Percentiles rank a stretch among this genome's conserved stretches.
These are phyloP conservation scores for Corythornis madagascariensis DNA, from an alignment of 2,113 vertebrate genomes.

Conservation along the genomic window DNA sequence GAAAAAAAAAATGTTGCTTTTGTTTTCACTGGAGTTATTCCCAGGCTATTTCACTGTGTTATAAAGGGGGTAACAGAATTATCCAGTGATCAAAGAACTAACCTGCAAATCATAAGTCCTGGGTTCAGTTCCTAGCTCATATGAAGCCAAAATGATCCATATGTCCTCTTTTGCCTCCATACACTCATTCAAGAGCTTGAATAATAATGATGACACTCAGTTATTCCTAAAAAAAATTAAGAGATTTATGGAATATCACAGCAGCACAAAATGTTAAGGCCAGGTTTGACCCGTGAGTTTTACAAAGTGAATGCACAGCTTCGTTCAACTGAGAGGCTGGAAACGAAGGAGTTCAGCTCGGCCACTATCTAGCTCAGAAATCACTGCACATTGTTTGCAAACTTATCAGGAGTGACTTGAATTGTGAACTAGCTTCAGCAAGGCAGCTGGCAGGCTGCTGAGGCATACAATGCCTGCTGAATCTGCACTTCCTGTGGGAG, in stretches of 20 bases:
- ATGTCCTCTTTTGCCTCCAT: not conserved
- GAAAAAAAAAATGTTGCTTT: not conserved
- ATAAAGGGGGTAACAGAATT: not conserved
- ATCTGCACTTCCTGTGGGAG: slow-evolving; percentile 62
- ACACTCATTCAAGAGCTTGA: not conserved
- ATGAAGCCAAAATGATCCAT: not conserved
- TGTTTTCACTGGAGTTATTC: slow-evolving; percentile 36
- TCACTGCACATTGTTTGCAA: slow-evolving; percentile 56
- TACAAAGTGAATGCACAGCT: not conserved
- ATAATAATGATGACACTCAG: not conserved
- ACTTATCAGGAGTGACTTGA: slow-evolving; percentile 50
- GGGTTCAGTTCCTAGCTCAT: slow-evolving; percentile 11
- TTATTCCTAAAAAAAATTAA: not conserved
- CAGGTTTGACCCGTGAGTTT: not conserved
- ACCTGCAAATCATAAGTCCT: slow-evolving; percentile 34
- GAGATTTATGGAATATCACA: not conserved
- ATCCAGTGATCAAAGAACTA: not conserved
- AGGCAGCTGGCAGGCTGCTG: slow-evolving; percentile 62
- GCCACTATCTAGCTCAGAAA: slow-evolving; percentile 31
- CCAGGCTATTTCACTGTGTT: not conserved
- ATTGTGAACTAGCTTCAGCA: slow-evolving; percentile 44
- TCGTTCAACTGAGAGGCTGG: not conserved
- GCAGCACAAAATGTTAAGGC: not conserved
- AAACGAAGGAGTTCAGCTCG: not conserved
- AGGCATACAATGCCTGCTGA: slow-evolving; percentile 54